Base-by-base conservation (phyloP, 2,888 invertebrate genomes). In the Ectemnius continuus region DNA sequence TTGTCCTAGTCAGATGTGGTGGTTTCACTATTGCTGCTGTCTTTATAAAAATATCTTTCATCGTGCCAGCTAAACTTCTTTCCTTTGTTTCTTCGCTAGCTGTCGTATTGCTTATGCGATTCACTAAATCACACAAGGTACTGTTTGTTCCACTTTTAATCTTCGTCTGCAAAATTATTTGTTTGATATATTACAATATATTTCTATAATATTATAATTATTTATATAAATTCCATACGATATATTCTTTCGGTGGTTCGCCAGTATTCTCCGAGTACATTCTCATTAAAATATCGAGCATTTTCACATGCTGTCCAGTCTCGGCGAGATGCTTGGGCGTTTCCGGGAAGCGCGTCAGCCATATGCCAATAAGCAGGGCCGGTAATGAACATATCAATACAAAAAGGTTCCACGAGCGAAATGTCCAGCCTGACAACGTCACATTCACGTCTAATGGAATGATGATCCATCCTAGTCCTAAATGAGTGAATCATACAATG, bases 301-400 rank as follows among this genome's bases (percentile, higher is more conserved):
- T 95, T 70, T 94, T 94, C 57, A 95, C 94, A 48, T 95, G 93
- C 88, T 95, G 94, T 0, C 95, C 95, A 84, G 94, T 94, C 90
- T 96, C 95, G 88, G 96, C 93, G 86, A 96, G 93, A 91, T 95
- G 96, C 89, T 96, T 96, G 0, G 96, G 96, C 86, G 96, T 96
- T 91, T 96, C 96, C 0, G 96, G 96, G 91, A 96, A 95, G 76
- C 93, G 92, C 77, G 94, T 91, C 28, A 96, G 89, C 94, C 95
- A 95, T 68, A 94, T 73, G 6, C 91, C 94, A 47, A 94, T 93
- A 60, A 94, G 58, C 20, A 95, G 91, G 75, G 95, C 94, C 0
- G 95, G 95, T 2, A 95, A 80, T 2, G 94, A 94, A 88, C 95
- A 95, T 0, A 95, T 92, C 0, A 95, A 93, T n/a, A 96, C 95